These are phyloP conservation scores for Aphelocoma coerulescens DNA, from an alignment of 2,113 vertebrate genomes.

Conservation along the genomic window DNA sequence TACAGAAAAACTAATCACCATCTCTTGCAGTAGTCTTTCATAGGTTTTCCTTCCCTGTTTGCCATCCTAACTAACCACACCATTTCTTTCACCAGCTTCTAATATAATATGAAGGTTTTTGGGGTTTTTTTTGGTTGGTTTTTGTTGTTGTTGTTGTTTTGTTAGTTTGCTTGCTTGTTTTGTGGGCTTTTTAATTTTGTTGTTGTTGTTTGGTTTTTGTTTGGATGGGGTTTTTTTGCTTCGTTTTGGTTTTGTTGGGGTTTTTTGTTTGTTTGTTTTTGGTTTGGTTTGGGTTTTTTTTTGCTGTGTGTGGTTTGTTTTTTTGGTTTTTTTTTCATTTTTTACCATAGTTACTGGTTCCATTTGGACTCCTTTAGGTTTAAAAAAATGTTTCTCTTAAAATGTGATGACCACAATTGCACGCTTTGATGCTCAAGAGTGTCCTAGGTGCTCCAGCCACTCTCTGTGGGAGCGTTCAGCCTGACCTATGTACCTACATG, in stretches of 20 bases:
- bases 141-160: too few species aligned
- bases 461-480: background rate
- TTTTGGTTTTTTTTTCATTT: background rate
- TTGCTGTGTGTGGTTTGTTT: rapidly evolving
- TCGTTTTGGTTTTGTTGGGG: background rate
- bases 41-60: background rate
- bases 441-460: background rate
- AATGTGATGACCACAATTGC: background rate
- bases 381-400: background rate
- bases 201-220: background rate
- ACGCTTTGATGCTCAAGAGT: background rate
- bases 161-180: background rate
- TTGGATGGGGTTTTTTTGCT: background rate
- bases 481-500: background rate
- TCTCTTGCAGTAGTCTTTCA: background rate
- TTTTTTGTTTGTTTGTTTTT: background rate
- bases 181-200: too few species aligned
- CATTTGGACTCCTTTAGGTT: background rate
- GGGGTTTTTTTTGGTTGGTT: too few species aligned
- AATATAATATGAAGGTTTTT: background rate
- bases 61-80: background rate
- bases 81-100: background rate
- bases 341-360: background rate
- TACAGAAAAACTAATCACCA: background rate
- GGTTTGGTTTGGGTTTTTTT: background rate